phyloP scores from a whole-genome alignment of 2,888 invertebrate species.

The Drosophila nr. perissopoda region DNA sequence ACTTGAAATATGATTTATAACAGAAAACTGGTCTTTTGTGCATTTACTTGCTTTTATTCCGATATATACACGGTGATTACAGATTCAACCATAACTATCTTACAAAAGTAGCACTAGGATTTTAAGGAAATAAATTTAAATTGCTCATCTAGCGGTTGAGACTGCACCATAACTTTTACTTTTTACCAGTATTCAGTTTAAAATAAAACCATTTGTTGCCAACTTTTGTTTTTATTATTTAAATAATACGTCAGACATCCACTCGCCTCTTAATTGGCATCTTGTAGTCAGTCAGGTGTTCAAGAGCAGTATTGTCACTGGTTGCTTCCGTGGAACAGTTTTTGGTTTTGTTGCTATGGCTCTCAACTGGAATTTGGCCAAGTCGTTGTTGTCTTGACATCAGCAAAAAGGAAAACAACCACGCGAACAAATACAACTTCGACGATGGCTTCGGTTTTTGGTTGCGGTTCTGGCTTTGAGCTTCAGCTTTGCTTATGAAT shows the following conservation, averaged over 20 bases:
- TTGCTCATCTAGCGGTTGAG: background rate
- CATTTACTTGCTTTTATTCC: background rate
- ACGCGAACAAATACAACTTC: constrained; percentile 19
- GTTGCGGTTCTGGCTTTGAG: constrained; percentile 27
- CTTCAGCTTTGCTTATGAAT: constrained; percentile 50
- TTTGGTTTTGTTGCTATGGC: constrained; percentile 39
- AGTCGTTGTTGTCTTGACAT: constrained; percentile 15
- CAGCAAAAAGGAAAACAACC: constrained; percentile 1
- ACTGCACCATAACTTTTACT: background rate
- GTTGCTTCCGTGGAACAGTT: constrained; percentile 31
- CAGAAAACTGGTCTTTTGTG: too few relatives aligned
- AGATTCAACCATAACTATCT: background rate
- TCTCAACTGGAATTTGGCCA: constrained; percentile 43
- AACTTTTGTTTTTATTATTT: background rate
- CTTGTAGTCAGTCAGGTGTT: constrained; percentile 8
- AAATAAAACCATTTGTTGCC: background rate
- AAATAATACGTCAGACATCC: background rate
- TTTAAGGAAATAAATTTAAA: background rate
- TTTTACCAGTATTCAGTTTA: background rate
- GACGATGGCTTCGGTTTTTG: constrained; percentile 29
- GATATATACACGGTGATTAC: background rate
- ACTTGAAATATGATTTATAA: background rate
- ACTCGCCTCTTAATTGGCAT: constrained; percentile 9
- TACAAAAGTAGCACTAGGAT: background rate
- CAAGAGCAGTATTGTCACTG: constrained; percentile 7